Evolutionary conservation across 2,888 invertebrate species (phyloP).

Genomic region (Dasysyrphus tricinctus): DNA sequence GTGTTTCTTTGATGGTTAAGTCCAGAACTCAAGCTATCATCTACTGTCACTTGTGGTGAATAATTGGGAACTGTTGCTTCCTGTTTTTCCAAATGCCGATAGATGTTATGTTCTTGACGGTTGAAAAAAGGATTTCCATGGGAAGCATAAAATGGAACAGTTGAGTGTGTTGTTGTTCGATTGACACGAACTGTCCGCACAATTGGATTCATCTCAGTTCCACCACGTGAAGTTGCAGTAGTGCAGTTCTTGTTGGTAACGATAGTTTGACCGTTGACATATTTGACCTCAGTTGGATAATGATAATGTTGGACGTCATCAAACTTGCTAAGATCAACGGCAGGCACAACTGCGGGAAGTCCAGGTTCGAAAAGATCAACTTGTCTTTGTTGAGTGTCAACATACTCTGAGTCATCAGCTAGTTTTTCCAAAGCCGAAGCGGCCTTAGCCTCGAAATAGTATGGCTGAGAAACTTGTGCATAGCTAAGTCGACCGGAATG

Average conservation of each 20-base stretch:
- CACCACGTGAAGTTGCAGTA: conserved; percentile 77
- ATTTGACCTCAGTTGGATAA: conserved; percentile 81
- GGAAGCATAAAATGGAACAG: conserved; percentile 62
- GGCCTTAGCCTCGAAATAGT: conserved; percentile 82
- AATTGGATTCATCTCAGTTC: conserved; percentile 71
- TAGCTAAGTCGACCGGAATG: conserved; percentile 79
- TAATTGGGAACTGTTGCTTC: conserved; percentile 80
- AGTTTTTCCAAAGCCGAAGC: conserved; percentile 78
- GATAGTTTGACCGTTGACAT: conserved; percentile 81
- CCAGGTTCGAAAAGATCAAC: conserved; percentile 76
- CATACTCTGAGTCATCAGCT: conserved; percentile 65
- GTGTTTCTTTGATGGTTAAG: conserved; percentile 48
- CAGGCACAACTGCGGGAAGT: conserved; percentile 76
- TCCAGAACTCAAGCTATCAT: conserved; percentile 61
- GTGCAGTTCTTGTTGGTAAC: conserved; percentile 82
- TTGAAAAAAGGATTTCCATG: conserved; percentile 66
- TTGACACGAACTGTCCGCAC: conserved; percentile 77
- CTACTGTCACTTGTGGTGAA: conserved; percentile 79
- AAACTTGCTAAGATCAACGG: conserved; percentile 79
- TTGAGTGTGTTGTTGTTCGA: conserved; percentile 77
- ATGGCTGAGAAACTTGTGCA: conserved; percentile 79
- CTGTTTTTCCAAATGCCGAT: conserved; percentile 79
- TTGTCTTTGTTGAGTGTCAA: conserved; percentile 76
- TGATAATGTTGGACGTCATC: conserved; percentile 81
- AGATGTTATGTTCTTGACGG: conserved; percentile 76